phyloP scores from a whole-genome alignment of 2,888 invertebrate species.

The Papilio elwesi region DNA sequence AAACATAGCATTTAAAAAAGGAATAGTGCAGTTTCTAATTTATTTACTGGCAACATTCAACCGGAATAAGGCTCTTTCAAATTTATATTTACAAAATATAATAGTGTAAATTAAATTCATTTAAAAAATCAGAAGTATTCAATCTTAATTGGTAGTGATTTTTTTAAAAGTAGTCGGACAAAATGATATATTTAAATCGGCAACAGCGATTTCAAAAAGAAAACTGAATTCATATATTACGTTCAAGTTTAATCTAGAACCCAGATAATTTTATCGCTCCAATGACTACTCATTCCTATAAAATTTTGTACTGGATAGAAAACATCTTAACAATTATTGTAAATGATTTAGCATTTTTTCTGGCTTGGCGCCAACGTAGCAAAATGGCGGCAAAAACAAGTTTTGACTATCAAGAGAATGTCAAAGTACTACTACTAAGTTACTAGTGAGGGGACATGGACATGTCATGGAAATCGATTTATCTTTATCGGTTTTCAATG shows the following conservation, averaged over 20 bases:
- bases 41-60: slow-evolving; percentile 4
- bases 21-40: neutral
- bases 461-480: neutral
- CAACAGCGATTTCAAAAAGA: neutral
- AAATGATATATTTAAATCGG: neutral
- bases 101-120: too few species aligned
- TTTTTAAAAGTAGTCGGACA: too few species aligned
- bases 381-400: slow-evolving; percentile 16
- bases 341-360: slow-evolving; percentile 6
- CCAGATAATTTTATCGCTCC: slow-evolving; percentile 13
- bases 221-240: slow-evolving; percentile 2
- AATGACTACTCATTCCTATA: neutral
- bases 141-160: neutral
- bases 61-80: neutral
- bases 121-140: neutral
- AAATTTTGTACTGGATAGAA: slow-evolving; percentile 12
- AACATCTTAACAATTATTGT: slow-evolving; percentile 10
- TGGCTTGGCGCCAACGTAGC: slow-evolving; percentile 28
- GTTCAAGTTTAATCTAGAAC: slow-evolving; percentile 17
- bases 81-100: neutral
- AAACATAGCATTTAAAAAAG: neutral
- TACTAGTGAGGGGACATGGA: slow-evolving; percentile 13
- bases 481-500: slow-evolving; percentile 1
- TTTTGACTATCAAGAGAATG: slow-evolving; percentile 18
- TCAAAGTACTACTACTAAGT: slow-evolving; percentile 15